Conservation (phyloP, 2,113 vertebrate species). For the Mystacornis crossleyi region DNA sequence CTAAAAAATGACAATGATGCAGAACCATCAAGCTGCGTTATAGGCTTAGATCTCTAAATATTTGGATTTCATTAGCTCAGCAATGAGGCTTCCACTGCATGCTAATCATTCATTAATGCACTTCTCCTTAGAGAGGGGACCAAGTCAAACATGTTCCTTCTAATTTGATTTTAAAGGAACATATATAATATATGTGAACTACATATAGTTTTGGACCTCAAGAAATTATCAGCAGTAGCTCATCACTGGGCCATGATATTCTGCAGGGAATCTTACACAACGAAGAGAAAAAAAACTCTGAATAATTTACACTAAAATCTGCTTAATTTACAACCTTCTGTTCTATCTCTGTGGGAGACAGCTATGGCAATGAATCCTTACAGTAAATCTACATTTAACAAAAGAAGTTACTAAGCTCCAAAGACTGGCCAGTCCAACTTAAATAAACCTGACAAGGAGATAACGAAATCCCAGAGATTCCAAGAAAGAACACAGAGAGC, state of each 20-base stretch:
- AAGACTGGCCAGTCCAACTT: background rate
- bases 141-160: background rate
- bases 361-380: background rate
- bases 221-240: background rate
- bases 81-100: background rate
- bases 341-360: background rate
- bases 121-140: background rate
- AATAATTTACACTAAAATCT: conserved; percentile 47
- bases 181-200: background rate
- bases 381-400: background rate
- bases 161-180: background rate
- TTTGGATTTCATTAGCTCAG: background rate
- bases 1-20: background rate
- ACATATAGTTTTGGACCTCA: background rate
- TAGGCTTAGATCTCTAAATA: background rate
- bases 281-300: background rate
- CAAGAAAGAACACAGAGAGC: background rate
- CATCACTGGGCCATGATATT: background rate
- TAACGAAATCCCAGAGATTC: background rate
- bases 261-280: background rate
- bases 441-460: background rate
- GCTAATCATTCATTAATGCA: background rate
- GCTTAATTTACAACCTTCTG: conserved; percentile 53
- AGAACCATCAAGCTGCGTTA: background rate
- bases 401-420: background rate